Conservation (phyloP, 2,113 vertebrate genomes). For the Atlantisia rogersi region DNA sequence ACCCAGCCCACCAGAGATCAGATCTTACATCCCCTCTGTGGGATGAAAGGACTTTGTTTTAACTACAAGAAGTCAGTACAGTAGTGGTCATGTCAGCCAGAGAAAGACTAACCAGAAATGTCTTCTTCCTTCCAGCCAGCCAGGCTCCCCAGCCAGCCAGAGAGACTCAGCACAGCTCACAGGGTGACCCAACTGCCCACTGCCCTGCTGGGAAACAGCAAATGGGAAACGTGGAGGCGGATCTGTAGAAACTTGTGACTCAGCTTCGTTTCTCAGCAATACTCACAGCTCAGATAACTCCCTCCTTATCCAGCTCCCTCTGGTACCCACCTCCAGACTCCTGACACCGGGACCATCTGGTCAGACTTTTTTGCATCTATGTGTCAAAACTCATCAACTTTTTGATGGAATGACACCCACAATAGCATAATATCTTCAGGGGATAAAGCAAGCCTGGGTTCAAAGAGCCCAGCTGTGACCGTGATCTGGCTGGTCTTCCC, state of each 20-base stretch:
- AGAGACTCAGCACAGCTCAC: not conserved
- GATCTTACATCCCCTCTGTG: not conserved
- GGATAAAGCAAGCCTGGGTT: not conserved
- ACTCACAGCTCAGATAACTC: not conserved
- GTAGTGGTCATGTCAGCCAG: not conserved
- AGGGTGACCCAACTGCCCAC: not conserved
- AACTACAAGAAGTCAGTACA: not conserved
- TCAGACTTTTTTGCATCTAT: not conserved
- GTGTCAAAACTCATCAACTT: not conserved
- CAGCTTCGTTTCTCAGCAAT: not conserved
- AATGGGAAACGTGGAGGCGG: not conserved
- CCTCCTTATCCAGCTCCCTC: not conserved
- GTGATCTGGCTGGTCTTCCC: not conserved
- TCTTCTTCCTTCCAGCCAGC: not conserved
- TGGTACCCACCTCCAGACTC: not conserved
- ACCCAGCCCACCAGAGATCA: not conserved
- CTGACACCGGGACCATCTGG: not conserved
- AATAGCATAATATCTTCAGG: not conserved
- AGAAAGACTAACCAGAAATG: not conserved
- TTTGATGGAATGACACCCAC: not conserved
- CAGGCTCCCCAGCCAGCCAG: not conserved
- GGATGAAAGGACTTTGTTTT: not conserved
- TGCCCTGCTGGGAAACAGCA: not conserved
- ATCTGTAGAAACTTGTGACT: not conserved
- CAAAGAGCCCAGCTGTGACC: not conserved